phyloP scores from a whole-genome alignment of 2,888 invertebrate genomes.

The Pardosa pseudoannulata region DNA sequence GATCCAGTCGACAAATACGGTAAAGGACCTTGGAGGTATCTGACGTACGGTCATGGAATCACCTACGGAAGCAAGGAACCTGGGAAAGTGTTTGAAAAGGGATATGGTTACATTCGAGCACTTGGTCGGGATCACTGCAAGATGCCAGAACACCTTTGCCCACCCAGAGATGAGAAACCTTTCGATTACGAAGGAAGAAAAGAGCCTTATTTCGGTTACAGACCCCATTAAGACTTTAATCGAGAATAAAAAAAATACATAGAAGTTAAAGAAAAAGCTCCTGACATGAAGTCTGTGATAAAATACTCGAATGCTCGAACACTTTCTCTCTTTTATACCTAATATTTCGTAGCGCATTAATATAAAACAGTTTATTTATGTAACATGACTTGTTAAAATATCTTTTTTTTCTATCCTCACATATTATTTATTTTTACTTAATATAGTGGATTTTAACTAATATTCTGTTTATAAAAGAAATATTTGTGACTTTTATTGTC shows the following conservation, averaged over 20 bases:
- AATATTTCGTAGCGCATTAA: too few species aligned
- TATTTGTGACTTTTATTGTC: too few species aligned
- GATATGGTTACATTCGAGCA: constrained; percentile 68
- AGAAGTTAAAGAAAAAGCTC: too few species aligned
- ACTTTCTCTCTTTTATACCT: too few species aligned
- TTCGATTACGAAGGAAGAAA: constrained; percentile 65
- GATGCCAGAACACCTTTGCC: constrained; percentile 46
- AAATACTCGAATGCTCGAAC: not conserved
- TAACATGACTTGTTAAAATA: too few species aligned
- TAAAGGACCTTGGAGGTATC: constrained; percentile 64
- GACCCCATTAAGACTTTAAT: constrained; percentile 52
- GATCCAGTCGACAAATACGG: constrained; percentile 57
- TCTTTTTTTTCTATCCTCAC: too few species aligned
- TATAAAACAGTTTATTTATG: too few species aligned
- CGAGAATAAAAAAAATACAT: too few species aligned
- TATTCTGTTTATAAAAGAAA: too few species aligned
- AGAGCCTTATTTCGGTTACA: constrained; percentile 65
- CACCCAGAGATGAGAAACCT: constrained; percentile 46
- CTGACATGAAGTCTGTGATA: not conserved
- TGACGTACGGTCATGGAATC: constrained; percentile 67
- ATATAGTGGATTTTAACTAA: too few species aligned
- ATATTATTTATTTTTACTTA: too few species aligned
- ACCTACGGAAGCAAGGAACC: constrained; percentile 69
- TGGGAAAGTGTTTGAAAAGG: constrained; percentile 64
- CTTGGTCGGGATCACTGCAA: constrained; percentile 66